Percentiles rank a stretch among this genome's conserved stretches.
phyloP scores from a whole-genome alignment of 2,888 invertebrate genomes.

The Adela reaumurella region DNA sequence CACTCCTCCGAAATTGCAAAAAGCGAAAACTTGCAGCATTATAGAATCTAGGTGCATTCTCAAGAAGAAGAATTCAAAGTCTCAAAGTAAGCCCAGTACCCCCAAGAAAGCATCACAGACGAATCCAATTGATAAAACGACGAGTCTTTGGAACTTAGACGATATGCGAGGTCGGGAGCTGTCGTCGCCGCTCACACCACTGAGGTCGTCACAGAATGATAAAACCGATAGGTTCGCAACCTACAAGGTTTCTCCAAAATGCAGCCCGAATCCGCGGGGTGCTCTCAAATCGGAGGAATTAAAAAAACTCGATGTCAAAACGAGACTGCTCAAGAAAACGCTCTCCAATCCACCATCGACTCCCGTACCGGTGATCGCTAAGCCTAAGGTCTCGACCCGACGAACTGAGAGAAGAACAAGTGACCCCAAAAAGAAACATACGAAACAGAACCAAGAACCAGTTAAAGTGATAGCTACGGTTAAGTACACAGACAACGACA shows the following conservation, averaged over 20 bases:
- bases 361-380: slow-evolving; percentile 45
- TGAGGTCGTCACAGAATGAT: slow-evolving; percentile 28
- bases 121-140: slow-evolving; percentile 52
- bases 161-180: slow-evolving; percentile 53
- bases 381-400: slow-evolving; percentile 39
- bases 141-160: slow-evolving; percentile 58
- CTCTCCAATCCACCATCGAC: slow-evolving; percentile 51
- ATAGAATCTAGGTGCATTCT: slow-evolving; percentile 66
- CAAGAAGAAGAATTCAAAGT: slow-evolving; percentile 55
- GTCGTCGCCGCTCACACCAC: slow-evolving; percentile 37
- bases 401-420: slow-evolving; percentile 38
- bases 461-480: slow-evolving; percentile 29
- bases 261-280: slow-evolving; percentile 24
- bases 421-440: slow-evolving; percentile 44
- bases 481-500: slow-evolving; percentile 6
- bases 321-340: slow-evolving; percentile 52
- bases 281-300: slow-evolving; percentile 43
- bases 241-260: slow-evolving; percentile 46
- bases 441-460: slow-evolving; percentile 32
- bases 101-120: slow-evolving; percentile 38
- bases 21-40: slow-evolving; percentile 68
- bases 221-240: slow-evolving; percentile 50
- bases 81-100: slow-evolving; percentile 28
- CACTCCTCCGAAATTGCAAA: slow-evolving; percentile 58
- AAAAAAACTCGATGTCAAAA: slow-evolving; percentile 51